Percentiles rank a stretch among this genome's conserved stretches.
Evolutionary conservation across 2,113 vertebrate genomes (phyloP).

Genomic region (Burhinus oedicnemus): DNA sequence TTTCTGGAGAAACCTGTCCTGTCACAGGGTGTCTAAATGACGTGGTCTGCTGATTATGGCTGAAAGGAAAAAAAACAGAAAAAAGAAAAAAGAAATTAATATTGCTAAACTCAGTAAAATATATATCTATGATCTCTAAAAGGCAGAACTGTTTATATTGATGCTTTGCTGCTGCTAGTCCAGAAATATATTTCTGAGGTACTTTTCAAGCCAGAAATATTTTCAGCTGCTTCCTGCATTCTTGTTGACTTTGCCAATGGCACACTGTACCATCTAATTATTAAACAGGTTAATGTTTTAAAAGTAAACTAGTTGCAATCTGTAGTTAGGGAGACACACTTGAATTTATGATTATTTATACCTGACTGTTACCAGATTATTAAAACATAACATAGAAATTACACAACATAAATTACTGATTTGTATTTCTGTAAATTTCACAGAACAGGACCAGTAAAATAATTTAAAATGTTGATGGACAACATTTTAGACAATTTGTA

Average conservation of each 20-base stretch:
- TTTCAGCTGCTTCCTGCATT: conserved; percentile 9
- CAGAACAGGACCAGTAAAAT: neutral
- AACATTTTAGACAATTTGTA: neutral
- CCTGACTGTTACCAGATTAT: neutral
- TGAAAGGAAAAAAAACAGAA: conserved; percentile 66
- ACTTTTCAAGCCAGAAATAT: neutral
- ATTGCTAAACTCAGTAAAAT: neutral
- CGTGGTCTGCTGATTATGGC: conserved; percentile 93
- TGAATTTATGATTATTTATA: neutral
- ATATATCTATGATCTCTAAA: neutral
- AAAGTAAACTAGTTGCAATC: neutral
- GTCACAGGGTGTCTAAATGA: conserved; percentile 95
- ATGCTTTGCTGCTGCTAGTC: neutral
- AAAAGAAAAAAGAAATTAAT: conserved; percentile 16
- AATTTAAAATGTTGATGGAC: neutral
- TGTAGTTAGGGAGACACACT: neutral
- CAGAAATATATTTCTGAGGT: neutral
- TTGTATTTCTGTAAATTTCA: neutral
- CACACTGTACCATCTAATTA: neutral
- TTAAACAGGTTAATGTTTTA: conserved; percentile 9
- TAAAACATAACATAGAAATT: neutral
- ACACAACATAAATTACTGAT: neutral
- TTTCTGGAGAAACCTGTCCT: conserved; percentile 94
- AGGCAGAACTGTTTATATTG: neutral
- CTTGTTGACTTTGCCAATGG: conserved; percentile 21